phyloP scores from a whole-genome alignment of 2,888 invertebrate genomes.

The Palloptera scutellata region DNA sequence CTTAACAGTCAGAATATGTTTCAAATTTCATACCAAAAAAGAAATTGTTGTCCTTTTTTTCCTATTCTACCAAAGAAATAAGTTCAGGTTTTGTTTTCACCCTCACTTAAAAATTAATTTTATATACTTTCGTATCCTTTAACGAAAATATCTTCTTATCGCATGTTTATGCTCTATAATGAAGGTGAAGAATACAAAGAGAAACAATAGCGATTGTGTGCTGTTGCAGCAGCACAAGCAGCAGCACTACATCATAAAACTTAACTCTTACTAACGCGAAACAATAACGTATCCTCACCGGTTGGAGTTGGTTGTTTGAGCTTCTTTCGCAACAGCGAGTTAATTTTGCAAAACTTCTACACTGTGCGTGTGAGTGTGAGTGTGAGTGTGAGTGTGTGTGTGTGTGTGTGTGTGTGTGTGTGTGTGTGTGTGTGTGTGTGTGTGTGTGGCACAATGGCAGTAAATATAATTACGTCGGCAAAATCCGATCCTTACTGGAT shows the following conservation, averaged over 20 bases:
- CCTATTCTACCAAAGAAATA: constrained; percentile 36
- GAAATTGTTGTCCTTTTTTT: constrained; percentile 27
- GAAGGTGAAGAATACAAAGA: neutral
- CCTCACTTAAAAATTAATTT: constrained; percentile 60
- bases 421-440: no score
- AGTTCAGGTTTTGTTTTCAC: constrained; percentile 35
- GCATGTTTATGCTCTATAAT: constrained; percentile 51
- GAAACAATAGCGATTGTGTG: no score
- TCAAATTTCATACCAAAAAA: constrained; percentile 29
- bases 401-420: no score
- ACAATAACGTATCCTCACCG: no score
- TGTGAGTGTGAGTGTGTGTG: no score
- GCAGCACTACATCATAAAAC: neutral
- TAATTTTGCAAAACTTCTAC: no score
- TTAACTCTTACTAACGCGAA: no score
- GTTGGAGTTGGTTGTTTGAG: no score
- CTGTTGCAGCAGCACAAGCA: neutral
- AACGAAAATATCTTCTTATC: constrained; percentile 43
- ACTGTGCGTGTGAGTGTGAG: no score
- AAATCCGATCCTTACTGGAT: constrained; percentile 64
- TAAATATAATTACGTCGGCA: constrained; percentile 58
- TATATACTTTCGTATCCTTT: constrained; percentile 56
- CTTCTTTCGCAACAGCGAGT: no score
- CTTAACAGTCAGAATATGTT: constrained; percentile 29
- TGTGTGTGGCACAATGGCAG: constrained; percentile 40